Evolutionary conservation across 2,113 vertebrate species (phyloP), one percentile per base, ranked within the genome.

Genomic region (Tichodroma muraria): DNA sequence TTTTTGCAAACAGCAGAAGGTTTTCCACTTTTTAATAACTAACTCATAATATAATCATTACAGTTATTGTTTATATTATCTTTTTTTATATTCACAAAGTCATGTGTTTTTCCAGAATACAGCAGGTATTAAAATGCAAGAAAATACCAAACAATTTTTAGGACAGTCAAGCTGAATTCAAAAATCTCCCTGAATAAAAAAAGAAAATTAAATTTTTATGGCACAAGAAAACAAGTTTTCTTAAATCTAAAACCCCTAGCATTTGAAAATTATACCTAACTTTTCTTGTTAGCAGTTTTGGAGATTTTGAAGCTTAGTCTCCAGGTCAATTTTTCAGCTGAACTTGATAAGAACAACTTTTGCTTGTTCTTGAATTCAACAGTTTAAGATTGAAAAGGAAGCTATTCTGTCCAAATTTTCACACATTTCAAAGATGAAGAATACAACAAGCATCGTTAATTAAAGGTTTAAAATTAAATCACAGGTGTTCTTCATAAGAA

Each of bases 201-300:
- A 53, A 18, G 45, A 27, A 13, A 13, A 8, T 0, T 2, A 31
- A n/a, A 35, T 30, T 72, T 60, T 85, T 57, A 31, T 0, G 13
- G 18, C 1, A 1, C 6, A 70, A 45, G 5, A 37, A 60, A 52
- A 1, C 1, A 7, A 38, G 1, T 15, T 59, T 86, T 42, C 18
- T 52, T 52, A 50, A 59, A 31, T 31, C 69, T 8, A 60, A 75
- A 53, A 20, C 8, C 4, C 4, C 6, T 19, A 54, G 18, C 14
- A 38, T 27, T 17, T 69, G 49, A 82, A 72, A 68, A 83, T 20
- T 18, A 31, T 9, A 83, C 9, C 6, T n/a, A 31, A 65, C 3
- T 61, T 73, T 47, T 14, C 15, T 37, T 52, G 17, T 31, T 81
- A 22, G 10, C 12, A 49, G 0, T 45, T 61, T 14, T n/a, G 61